Base-by-base conservation (phyloP, 2,113 vertebrate genomes). In the Micronycteris hirsuta region DNA sequence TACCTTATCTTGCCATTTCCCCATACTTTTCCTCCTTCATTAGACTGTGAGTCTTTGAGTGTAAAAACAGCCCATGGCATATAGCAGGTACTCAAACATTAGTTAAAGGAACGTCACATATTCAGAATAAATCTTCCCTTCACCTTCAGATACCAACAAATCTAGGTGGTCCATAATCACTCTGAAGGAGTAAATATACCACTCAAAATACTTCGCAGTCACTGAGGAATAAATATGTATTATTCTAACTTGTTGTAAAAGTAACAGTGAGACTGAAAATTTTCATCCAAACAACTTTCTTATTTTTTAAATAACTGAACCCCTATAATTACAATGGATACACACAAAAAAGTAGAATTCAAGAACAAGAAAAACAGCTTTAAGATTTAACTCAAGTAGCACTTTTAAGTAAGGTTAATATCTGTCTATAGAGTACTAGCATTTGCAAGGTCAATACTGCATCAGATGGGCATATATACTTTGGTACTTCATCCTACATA, bases 401-500 rank as follows among this genome's bases (percentile, higher is more conserved):
- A 73, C 47, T 87, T 94, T 94, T 77, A 83, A 89, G 56, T 94
- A 89, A 94, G 19, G 38, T 89, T 65, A 71, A 7, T 71, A 43
- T 68, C 36, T 56, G 14, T 61, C 71, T 83, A 19, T 31, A 76
- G 26, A 43, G 36, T 17, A 86, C 20, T 38, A 92, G 41, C 49
- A 93, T 82, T 68, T 85, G 33, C 14, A 45, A 91, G 73, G 71
- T 67, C 7, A 65, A 8, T 11, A 80, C 0, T 41, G 28, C 54
- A 89, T 11, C 74, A 96, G 47, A 1, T 36, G 70, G 58, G 7
- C 36, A 52, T 56, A 56, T 68, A 81, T 24, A 90, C 15, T 38
- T 41, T 10, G 17, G 20, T 58, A 81, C 5, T 91, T 95, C 76
- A 2, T 76, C 93, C 95, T 97, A 98, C 99, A 12, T 99, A 99